Evolutionary conservation across 2,888 invertebrate species (phyloP).

Genomic region (Gandaritis pyraliata): DNA sequence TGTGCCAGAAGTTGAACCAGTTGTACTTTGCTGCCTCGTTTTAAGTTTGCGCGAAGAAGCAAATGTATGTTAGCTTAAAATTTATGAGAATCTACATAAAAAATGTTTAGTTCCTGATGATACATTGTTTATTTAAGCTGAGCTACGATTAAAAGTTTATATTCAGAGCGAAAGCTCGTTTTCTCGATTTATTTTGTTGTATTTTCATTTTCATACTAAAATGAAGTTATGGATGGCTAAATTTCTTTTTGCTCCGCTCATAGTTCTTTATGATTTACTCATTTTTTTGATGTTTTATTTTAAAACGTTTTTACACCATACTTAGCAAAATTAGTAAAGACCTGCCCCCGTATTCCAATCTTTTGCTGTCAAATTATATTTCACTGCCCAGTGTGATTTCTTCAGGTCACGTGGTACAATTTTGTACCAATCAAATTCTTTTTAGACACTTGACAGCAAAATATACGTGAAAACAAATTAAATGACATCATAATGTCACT

Average conservation of each 20-base stretch:
- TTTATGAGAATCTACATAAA: too few species aligned
- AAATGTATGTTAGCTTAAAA: neutral
- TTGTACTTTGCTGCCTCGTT: neutral
- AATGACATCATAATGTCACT: too few species aligned
- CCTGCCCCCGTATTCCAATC: too few species aligned
- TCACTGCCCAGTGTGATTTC: too few species aligned
- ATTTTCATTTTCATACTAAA: conserved; percentile 11
- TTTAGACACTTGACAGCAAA: too few species aligned
- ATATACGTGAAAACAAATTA: too few species aligned
- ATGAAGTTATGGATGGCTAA: conserved; percentile 6
- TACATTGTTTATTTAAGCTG: neutral
- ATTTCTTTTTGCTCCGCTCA: neutral
- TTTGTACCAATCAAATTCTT: too few species aligned
- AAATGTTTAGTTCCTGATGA: too few species aligned
- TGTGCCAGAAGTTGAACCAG: conserved; percentile 21
- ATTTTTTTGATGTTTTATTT: conserved; percentile 20
- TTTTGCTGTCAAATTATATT: too few species aligned
- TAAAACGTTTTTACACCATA: neutral
- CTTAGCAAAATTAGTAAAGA: neutral
- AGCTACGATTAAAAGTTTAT: neutral
- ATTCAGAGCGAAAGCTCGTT: conserved; percentile 2
- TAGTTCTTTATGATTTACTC: conserved; percentile 16
- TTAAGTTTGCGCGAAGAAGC: neutral
- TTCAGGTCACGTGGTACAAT: too few species aligned
- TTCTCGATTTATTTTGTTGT: conserved; percentile 10